Base-by-base conservation (phyloP, 1,140 invertebrate genomes). In the Micrasema longulum region DNA sequence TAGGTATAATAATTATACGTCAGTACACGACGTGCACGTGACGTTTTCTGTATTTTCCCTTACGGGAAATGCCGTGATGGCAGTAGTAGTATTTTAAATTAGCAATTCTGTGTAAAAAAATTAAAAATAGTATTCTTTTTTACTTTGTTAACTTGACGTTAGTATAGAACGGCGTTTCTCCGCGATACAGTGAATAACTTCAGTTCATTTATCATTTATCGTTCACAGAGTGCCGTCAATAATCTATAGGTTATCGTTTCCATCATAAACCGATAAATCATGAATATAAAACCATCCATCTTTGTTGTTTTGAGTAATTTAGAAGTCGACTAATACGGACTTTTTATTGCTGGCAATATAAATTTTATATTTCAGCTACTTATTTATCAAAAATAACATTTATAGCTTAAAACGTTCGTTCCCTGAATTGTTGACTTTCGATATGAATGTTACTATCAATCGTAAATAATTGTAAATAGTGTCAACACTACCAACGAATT, bases 121-220 rank as follows among this genome's bases (percentile, higher is more conserved):
- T n/a, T n/a, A n/a, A n/a, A n/a, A n/a, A n/a, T n/a, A n/a, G n/a
- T n/a, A n/a, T n/a, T n/a, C n/a, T n/a, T n/a, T n/a, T n/a, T n/a
- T n/a, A n/a, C n/a, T n/a, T n/a, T n/a, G n/a, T n/a, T 52, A 6
- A n/a, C 43, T 47, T 22, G 11, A 22, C 18, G 20, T 22, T 22
- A 20, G 62, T 52, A 74, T 67, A 67, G 31, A 66, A 70, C 53
- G 38, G 20, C 48, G 14, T 23, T 31, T 20, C 23, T 64, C 38
- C 20, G 11, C 63, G 45, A 66, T 69, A 69, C 71, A 66, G 63
- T 50, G 63, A 20, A 47, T 73, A 74, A 74, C 69, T 67, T 55
- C 50, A 71, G 69, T 69, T 70, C 73, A 75, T 75, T 75, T 75
- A 75, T 75, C 73, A 75, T 75, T 70, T 75, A 75, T 71, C 73